Base-by-base conservation (phyloP, 2,113 vertebrate genomes). In the Falco punctatus region DNA sequence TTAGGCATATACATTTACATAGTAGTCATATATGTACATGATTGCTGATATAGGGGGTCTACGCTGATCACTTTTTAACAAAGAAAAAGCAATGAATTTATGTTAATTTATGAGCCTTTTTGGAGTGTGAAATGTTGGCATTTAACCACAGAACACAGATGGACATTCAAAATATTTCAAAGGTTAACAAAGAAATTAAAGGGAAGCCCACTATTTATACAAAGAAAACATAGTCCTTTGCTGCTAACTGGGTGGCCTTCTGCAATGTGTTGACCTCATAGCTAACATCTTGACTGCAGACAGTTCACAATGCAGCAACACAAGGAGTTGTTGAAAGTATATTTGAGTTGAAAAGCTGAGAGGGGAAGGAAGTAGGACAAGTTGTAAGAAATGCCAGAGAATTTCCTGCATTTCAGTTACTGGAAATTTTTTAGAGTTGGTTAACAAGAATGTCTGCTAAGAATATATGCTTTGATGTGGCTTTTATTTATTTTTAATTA, bases 401-500 rank as follows among this genome's bases (percentile, higher is more conserved):
- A 78, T 59, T 84, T 75, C 58, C 66, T 88, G 15, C 11, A 21
- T 81, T 83, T 91, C 30, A 38, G 21, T 93, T 80, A 80, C 58
- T 88, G 52, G 28, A 69, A 77, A 57, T 55, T 66, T 91, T 74
- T 22, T 49, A 21, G 33, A 83, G 20, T 21, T 84, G 28, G 24
- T 74, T 88, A 57, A 55, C 42, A 84, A 49, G 62, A 78, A 62
- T 51, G 9, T 69, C 49, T 91, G n/a, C 35, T 55, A 80, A 49
- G 26, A 21, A 66, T 58, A 54, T 40, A 11, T 0, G 0, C 30
- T 54, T 80, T 80, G 38, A n/a, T 40, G 28, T 38, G 33, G 12
- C 9, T 90, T 82, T 80, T 79, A 46, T 82, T 95, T 91, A 30
- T 52, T 91, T 84, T 91, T 91, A 69, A n/a, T 88, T 70, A 51